Evolutionary conservation across 2,797 vertebrate genomes (phyloP), one percentile per base, ranked within the genome.

Genomic region (Poliocrania exsul): DNA sequence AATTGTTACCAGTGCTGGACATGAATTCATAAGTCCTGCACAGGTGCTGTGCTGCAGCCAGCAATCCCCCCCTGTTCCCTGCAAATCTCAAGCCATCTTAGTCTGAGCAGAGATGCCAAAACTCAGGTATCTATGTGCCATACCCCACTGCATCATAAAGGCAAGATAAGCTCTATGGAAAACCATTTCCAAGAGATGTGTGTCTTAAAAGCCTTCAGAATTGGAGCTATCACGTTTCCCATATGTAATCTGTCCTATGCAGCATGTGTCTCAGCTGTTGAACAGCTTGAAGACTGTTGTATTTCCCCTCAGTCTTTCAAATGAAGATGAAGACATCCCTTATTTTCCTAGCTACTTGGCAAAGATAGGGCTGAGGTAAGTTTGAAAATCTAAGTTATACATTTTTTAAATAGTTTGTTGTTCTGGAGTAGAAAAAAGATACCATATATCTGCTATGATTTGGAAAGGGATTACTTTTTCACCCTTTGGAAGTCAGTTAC

Each of bases 41-140:
- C 3, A 56, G 29, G 16, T 2, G 0, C 18, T 54, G 26, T 9
- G 17, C 29, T 75, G 28, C 46, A 64, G 51, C 14, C 3, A 1
- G 33, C 12, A 62, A 24, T 56, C 44, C 28, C 10, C 5, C 35
- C 3, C 49, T 10, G 6, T 2, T 1, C 18, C n/a, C 0, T 0
- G 46, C 29, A 67, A 60, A 37, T 50, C 35, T 87, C 4, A 2
- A 85, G 20, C 20, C 46, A 60, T 16, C 53, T 42, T 10, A 2
- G 21, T 50, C 26, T 0, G 2, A 60, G n/a, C 12, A 71, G 50
- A 20, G n/a, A 21, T 28, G 17, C 21, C 31, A 16, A 71, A 75
- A 66, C 18, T 60, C 62, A 31, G 18, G 19, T 66, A 29, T 29
- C 51, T 47, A 5, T 1, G 2, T 13, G 23, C 31, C 13, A 6